Base-by-base conservation (phyloP, 2,888 invertebrate genomes). In the Leptura quadrifasciata region DNA sequence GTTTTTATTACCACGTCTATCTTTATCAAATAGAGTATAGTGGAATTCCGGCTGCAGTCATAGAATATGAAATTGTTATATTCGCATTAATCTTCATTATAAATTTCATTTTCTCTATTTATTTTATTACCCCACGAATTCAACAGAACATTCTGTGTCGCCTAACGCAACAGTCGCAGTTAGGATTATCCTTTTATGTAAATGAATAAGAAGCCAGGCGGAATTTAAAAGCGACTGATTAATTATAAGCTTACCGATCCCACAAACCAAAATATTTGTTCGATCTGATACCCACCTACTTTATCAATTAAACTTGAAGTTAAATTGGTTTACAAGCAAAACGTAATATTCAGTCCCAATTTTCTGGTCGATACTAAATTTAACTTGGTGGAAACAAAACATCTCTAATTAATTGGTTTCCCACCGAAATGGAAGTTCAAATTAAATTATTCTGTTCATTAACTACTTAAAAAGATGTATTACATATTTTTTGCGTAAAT, bases 301-400 rank as follows among this genome's bases (percentile, higher is more conserved):
- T 21, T 21, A 20, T 21, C 57, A 57, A 57, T 57, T 21, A 57
- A 24, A 27, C n/a, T 21, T 24, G n/a, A 27, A 60, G 60, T 60
- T 60, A 27, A 60, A 60, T 60, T 60, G 27, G 60, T n/a, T 21
- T 31, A 60, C 24, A 21, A 0, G 8, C 24, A 27, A 60, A 60
- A 27, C 9, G 6, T 12, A 58, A 20, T 21, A 17, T 24, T 21
- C 0, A 60, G n/a, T 60, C 24, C 12, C 2, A 27, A 60, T 60
- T 60, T 27, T 20, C 17, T 18, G 39, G 35, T 63, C 39, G 63
- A 63, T 63, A 35, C 63, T 17, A 18, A 60, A 63, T 63, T 35
- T 63, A 63, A 35, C 63, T 63, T 27, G 17, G 60, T 20, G 35
- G 27, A 35, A 63, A 63, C 35, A 18, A 63, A 63, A 63, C 39